phyloP scores from a whole-genome alignment of 2,888 invertebrate species.

The Thymelicus sylvestris region DNA sequence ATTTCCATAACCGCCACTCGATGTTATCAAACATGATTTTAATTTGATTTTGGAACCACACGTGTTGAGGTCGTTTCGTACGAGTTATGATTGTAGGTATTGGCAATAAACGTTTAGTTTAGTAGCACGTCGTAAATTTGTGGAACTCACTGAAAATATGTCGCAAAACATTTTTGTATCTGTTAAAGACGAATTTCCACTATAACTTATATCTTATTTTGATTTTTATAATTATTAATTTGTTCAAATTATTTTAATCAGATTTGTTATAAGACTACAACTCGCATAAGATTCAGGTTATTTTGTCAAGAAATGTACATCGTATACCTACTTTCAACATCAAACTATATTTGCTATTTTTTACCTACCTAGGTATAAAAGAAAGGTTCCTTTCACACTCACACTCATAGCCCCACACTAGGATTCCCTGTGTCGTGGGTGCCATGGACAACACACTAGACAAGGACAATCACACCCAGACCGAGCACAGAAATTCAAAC shows the following conservation, averaged over 20 bases:
- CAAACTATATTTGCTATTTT: too few relatives aligned
- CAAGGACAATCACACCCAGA: too few relatives aligned
- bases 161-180: conserved; percentile 44
- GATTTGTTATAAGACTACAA: not conserved
- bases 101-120: conserved; percentile 48
- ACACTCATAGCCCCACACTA: too few relatives aligned
- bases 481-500: too few relatives aligned
- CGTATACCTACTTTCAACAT: too few relatives aligned
- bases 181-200: conserved; percentile 44
- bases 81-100: conserved; percentile 73
- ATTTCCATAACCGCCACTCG: conserved; percentile 85
- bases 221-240: not conserved
- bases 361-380: too few relatives aligned
- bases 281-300: too few relatives aligned
- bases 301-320: too few relatives aligned
- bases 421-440: too few relatives aligned
- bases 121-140: conserved; percentile 53
- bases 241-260: not conserved
- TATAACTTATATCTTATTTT: conserved; percentile 32
- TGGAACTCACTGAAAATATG: conserved; percentile 38
- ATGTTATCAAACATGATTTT: conserved; percentile 85
- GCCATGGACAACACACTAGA: too few relatives aligned
- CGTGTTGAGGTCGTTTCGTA: conserved; percentile 76
- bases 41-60: conserved; percentile 84
- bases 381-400: too few relatives aligned